Base-by-base conservation (phyloP, 2,113 vertebrate genomes). In the Gavialis gangeticus region DNA sequence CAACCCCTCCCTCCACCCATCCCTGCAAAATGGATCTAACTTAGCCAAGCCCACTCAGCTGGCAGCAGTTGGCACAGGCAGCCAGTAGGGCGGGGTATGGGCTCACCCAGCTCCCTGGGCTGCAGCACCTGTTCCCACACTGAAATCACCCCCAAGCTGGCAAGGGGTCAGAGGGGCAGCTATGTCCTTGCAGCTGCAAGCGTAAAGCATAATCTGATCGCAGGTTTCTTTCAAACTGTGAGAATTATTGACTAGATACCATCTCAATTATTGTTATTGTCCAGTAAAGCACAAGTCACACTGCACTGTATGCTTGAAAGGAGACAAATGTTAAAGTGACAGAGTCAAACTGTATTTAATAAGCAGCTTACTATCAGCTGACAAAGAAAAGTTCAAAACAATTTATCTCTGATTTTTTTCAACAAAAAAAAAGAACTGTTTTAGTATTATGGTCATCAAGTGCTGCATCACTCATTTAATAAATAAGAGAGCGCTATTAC, bases 401-500 rank as follows among this genome's bases (percentile, higher is more conserved):
- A 91, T 82, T 92, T 30, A 24, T 66, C 46, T 46, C 46, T 46
- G 46, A 46, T 79, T 96, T 87, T 5, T 88, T 92, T 5, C 1
- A 64, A 54, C 82, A 30, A 62, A 91, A 88, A 95, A 92, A 57
- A 64, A 13, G 14, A 83, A 28, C 57, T 30, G 80, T 62, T 95
- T 95, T 75, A 91, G 6, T 95, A 93, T 96, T 90, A 84, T 18
- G 87, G 77, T 55, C 81, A 94, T 93, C 54, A 95, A 94, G 27
- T 4, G 1, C 85, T 90, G 87, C 78, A 91, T 83, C 56, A 90
- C 89, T 92, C 82, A 92, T 94, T 97, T 94, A 88, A 94, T 96
- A 96, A 97, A 94, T 94, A 84, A 94, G 91, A 95, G 54, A 95
- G 82, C n/a, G 83, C 86, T 94, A 89, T 94, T 97, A 96, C 82